Base-by-base conservation (phyloP, 2,113 vertebrate genomes). In the Dromiciops gliroides region DNA sequence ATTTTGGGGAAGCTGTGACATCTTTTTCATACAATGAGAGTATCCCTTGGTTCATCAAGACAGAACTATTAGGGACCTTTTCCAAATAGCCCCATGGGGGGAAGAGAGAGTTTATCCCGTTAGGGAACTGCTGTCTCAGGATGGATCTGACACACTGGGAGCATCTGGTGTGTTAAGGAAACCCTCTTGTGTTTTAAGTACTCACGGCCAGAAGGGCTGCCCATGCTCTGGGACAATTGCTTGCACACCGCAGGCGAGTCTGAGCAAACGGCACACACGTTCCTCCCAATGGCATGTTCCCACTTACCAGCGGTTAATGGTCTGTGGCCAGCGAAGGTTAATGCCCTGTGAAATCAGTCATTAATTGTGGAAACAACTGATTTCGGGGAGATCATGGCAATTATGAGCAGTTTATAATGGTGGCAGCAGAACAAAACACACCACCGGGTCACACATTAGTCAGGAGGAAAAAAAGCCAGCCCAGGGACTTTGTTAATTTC, bases 301-400 rank as follows among this genome's bases (percentile, higher is more conserved):
- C 96, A 97, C 96, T 94, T 90, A 89, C 91, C 93, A 95, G 97
- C 89, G 95, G 96, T 97, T 98, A 98, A 98, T 97, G 98, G 97
- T 94, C 96, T 97, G 97, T 95, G 97, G 92, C 94, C 0, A 75
- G 96, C 94, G 89, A 91, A 97, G 97, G 95, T 97, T 97, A 98
- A 97, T 97, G 97, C 97, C 88, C 96, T 98, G 96, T 98, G 95
- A 98, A 98, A 98, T 98, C 98, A 98, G 98, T 97, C 97, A 95
- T 98, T 98, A 98, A 98, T 97, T 98, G 98, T 96, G 98, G 98
- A 98, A 98, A 98, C 98, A 98, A 98, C 98, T 92, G 97, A 98
- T 98, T 98, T 98, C 91, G 56, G 97, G 95, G 97, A 95, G 94
- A 97, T 95, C 0, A 0, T 49, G 56, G 98, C 96, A 97, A 98